A percentile compares a stretch with the other conserved stretches of the same genome.
phyloP scores from a whole-genome alignment of 35 echinoderm and acorn worm genomes.

The Patiria miniata region DNA sequence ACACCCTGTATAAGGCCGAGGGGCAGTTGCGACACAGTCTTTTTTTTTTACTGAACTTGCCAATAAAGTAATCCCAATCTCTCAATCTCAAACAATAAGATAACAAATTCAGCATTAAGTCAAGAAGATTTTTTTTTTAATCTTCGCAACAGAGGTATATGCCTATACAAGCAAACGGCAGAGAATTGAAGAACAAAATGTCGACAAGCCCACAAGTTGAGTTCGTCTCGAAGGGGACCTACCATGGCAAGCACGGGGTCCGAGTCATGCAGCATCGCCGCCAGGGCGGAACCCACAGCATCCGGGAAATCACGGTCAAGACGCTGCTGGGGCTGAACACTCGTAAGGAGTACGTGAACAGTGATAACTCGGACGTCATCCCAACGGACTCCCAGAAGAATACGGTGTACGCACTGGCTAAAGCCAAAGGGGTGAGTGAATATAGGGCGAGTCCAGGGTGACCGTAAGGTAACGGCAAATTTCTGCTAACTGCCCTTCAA shows the following conservation, averaged over 20 bases:
- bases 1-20: no score
- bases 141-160: no score
- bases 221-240: constrained; percentile 46
- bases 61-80: no score
- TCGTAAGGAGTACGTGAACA: constrained; percentile 49
- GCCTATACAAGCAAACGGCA: no score
- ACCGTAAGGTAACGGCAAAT: no score
- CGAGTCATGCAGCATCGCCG: constrained; percentile 34
- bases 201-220: not conserved
- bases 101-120: no score
- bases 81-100: no score
- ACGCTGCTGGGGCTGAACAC: constrained; percentile 27
- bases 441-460: no score
- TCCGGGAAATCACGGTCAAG: constrained; percentile 54
- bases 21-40: no score
- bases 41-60: no score
- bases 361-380: constrained; percentile 67
- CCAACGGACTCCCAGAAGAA: constrained; percentile 81
- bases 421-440: constrained; percentile 56
- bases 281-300: constrained; percentile 40
- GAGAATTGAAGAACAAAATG: not conserved
- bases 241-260: constrained; percentile 60
- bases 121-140: no score
- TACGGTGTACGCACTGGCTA: constrained; percentile 68
- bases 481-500: no score